Evolutionary conservation across 2,113 vertebrate genomes (phyloP).

Genomic region (Sylvilagus bachmani): DNA sequence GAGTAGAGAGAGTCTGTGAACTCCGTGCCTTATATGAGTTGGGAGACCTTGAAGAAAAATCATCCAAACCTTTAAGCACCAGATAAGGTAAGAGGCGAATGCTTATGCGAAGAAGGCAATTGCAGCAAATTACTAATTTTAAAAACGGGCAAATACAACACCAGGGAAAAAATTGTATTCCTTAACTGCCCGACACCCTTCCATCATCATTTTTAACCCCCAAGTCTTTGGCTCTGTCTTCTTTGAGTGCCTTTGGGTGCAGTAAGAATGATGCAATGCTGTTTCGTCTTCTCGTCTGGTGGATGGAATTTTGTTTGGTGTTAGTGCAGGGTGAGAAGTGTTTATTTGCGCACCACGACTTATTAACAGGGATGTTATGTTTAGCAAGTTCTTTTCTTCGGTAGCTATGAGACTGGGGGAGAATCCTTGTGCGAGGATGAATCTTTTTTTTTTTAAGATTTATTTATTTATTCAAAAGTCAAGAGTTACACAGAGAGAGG

Average conservation of each 20-base stretch:
- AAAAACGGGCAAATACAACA: neutral
- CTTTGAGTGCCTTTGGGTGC: constrained; percentile 30
- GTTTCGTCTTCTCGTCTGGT: neutral
- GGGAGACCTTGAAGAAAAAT: neutral
- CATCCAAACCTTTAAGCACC: constrained; percentile 23
- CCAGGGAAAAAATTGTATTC: neutral
- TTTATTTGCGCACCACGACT: constrained; percentile 19
- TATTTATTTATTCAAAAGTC: too few relatives aligned
- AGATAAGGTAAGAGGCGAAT: neutral
- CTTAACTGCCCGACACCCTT: neutral
- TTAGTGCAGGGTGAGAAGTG: constrained; percentile 40
- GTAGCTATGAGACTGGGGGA: neutral
- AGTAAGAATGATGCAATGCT: neutral
- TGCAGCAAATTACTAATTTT: neutral
- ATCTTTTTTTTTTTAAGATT: neutral
- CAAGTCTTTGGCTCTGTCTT: neutral
- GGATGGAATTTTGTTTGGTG: neutral
- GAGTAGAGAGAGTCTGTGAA: neutral
- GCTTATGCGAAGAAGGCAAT: neutral
- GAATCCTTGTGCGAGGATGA: neutral
- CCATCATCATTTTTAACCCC: neutral
- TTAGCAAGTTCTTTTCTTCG: neutral
- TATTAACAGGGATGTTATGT: neutral
- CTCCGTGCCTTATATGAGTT: neutral
- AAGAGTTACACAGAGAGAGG: too few relatives aligned